These are phyloP conservation scores for Sacculina carcini DNA, from an alignment of 2,888 invertebrate species.

Conservation along the genomic window DNA sequence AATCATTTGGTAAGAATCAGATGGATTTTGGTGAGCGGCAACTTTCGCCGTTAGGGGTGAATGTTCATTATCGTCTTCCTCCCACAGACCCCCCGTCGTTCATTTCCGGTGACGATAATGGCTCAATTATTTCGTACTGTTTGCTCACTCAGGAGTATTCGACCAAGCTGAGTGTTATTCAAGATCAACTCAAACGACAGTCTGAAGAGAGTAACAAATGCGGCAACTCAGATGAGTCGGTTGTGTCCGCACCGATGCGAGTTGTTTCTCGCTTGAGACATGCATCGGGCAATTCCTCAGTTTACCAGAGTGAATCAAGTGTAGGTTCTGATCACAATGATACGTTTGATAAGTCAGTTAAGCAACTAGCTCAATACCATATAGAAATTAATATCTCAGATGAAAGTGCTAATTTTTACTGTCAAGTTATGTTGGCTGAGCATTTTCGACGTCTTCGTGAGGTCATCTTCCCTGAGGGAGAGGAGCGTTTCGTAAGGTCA, in stretches of 20 bases:
- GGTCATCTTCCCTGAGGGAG: slow-evolving; percentile 30
- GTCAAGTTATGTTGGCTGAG: slow-evolving; percentile 49
- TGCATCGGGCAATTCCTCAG: background rate
- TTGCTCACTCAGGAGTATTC: slow-evolving; percentile 44
- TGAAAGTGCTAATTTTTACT: slow-evolving; percentile 50
- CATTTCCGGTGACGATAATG: slow-evolving; percentile 51
- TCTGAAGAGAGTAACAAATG: background rate
- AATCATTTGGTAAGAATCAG: slow-evolving; percentile 3
- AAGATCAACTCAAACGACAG: slow-evolving; percentile 12
- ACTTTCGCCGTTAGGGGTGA: slow-evolving; percentile 32
- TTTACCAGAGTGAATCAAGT: background rate
- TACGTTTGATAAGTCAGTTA: slow-evolving; percentile 6
- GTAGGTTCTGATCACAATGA: background rate
- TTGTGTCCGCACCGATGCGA: slow-evolving; percentile 18
- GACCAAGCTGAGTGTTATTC: slow-evolving; percentile 28
- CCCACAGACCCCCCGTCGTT: slow-evolving; percentile 34
- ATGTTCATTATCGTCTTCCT: slow-evolving; percentile 42
- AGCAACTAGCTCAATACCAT: slow-evolving; percentile 15
- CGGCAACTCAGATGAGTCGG: slow-evolving; percentile 33
- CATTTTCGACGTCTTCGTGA: slow-evolving; percentile 59
- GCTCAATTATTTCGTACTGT: slow-evolving; percentile 60
- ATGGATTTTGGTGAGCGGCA: slow-evolving; percentile 9
- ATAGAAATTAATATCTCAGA: slow-evolving; percentile 29
- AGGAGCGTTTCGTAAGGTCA: slow-evolving; percentile 55
- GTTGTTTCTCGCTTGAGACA: slow-evolving; percentile 3